Base-by-base conservation (phyloP, 2,888 invertebrate genomes). In the Amorpha juglandis region DNA sequence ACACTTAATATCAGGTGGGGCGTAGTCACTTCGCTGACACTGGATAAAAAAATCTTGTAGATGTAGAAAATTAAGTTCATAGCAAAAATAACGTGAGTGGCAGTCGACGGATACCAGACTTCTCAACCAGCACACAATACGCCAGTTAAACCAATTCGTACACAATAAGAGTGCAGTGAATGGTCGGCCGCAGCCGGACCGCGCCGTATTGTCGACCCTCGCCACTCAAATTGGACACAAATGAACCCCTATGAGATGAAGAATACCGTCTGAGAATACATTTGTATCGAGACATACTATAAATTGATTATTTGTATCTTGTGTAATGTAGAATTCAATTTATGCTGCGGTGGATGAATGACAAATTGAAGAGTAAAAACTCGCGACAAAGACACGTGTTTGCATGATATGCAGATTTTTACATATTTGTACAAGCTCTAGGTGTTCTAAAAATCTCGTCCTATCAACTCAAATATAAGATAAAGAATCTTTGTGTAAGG, bases 241-340 rank as follows among this genome's bases (percentile, higher is more conserved):
- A 65, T 65, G 55, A 35, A 35, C 65, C 65, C 65, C 65, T 65
- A 65, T 64, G 52, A 19, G 50, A 53, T n/a, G 19, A 58, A 58
- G 58, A 58, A 55, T 55, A 35, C 11, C 38, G 42, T 58, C 58
- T 58, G 58, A 58, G 58, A 35, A 42, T 58, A 42, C 33, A 33
- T 16, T 35, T 58, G 58, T 58, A 38, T 58, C n/a, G 42, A 58
- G 38, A 42, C 16, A 58, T 42, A n/a, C 55, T 55, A 38, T 45
- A n/a, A 38, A 58, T 42, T 58, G 58, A 42, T 58, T 53, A 33
- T 53, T n/a, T 33, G 51, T 55, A 35, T 55, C 16, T 55, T 38
- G 55, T 19, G 11, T 45, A 12, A 45, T 14, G 45, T 45, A 19
- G 16, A 50, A 50, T 50, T 16, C 6, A 19, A 19, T 3, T 50